A percentile compares a stretch with the other conserved stretches of the same genome.
Evolutionary conservation across 1,140 invertebrate species (phyloP).

Genomic region (Formica exsecta): DNA sequence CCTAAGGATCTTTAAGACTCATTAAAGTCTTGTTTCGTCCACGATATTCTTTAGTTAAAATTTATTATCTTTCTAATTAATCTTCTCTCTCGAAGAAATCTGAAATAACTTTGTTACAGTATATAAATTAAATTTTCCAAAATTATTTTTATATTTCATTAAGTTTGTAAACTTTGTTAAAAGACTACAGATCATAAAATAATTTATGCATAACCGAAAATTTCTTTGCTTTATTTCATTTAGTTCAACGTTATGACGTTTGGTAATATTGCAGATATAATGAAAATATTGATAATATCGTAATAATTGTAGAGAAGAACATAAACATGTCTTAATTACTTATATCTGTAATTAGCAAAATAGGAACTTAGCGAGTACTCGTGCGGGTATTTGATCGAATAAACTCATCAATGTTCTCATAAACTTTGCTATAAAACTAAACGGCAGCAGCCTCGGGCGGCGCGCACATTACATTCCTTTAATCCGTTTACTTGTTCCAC

Average conservation of each 20-base stretch:
- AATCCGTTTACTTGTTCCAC: conserved; percentile 54
- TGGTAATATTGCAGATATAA: not conserved
- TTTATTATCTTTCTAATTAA: conserved; percentile 14
- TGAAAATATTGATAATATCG: not conserved
- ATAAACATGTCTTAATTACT: not conserved
- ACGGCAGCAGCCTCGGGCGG: conserved; percentile 32
- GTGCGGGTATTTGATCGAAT: conserved; percentile 31
- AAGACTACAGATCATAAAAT: not conserved
- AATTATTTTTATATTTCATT: not conserved
- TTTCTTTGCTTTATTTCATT: not conserved
- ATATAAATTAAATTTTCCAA: not conserved
- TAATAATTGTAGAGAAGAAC: not conserved
- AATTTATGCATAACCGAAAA: not conserved
- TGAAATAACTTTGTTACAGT: not conserved
- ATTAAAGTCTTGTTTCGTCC: not conserved
- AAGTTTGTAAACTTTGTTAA: not conserved
- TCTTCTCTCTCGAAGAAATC: not conserved
- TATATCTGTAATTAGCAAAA: conserved; percentile 6
- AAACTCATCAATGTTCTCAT: conserved; percentile 1
- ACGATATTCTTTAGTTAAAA: not conserved
- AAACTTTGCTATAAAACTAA: conserved; percentile 64
- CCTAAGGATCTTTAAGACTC: not conserved
- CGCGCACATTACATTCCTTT: conserved; percentile 33
- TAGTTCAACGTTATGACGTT: not conserved
- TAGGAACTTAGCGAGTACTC: conserved; percentile 44